Evolutionary conservation across 2,113 vertebrate species (phyloP).

Genomic region (Labeo catla): DNA sequence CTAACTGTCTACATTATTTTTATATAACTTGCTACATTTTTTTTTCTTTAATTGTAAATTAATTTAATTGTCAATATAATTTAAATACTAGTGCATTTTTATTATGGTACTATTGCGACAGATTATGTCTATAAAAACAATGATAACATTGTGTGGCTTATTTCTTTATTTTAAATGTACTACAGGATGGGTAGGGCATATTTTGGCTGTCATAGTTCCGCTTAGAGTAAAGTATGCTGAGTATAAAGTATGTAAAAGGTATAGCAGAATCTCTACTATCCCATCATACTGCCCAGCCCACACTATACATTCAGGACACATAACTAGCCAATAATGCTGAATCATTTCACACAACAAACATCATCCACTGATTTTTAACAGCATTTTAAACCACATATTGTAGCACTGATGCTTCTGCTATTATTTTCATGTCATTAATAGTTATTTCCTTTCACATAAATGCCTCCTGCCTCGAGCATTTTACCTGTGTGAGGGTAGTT

Average conservation of each 20-base stretch:
- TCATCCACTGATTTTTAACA: background rate
- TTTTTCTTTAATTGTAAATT: too few species aligned
- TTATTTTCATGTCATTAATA: background rate
- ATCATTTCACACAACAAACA: background rate
- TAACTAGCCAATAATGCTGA: background rate
- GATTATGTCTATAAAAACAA: too few species aligned
- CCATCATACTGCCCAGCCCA: background rate
- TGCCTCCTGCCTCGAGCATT: constrained; percentile 8
- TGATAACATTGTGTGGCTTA: too few species aligned
- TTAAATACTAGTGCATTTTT: too few species aligned
- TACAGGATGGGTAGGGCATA: too few species aligned
- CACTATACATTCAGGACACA: background rate
- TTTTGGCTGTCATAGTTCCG: too few species aligned
- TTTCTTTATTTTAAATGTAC: too few species aligned
- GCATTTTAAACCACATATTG: background rate
- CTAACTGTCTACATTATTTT: too few species aligned
- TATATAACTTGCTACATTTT: too few species aligned
- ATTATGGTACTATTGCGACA: too few species aligned
- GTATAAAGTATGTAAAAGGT: background rate
- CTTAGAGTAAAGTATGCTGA: too few species aligned
- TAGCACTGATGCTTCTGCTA: background rate
- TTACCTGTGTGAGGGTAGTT: constrained; percentile 6
- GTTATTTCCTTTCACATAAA: background rate
- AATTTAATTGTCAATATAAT: too few species aligned
- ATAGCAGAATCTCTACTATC: background rate